Evolutionary conservation across 2,888 invertebrate genomes (phyloP).

Genomic region (Chrysolina oricalcia): DNA sequence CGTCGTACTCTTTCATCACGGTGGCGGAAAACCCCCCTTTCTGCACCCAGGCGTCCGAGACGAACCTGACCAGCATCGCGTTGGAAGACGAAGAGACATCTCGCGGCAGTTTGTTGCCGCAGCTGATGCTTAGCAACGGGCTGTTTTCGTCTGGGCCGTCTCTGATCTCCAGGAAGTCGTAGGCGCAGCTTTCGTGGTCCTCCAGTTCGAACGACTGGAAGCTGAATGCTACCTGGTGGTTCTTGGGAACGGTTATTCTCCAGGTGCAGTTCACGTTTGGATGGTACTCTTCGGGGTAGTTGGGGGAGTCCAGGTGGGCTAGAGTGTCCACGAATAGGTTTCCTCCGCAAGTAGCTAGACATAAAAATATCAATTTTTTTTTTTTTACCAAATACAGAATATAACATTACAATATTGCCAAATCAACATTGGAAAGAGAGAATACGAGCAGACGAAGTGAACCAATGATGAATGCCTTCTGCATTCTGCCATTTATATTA

Average conservation of each 20-base stretch:
- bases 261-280: constrained; percentile 96
- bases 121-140: constrained; percentile 80
- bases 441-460: no score
- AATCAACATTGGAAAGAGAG: no score
- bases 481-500: no score
- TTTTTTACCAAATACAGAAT: neutral
- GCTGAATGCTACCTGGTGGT: constrained; percentile 87
- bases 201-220: constrained; percentile 98
- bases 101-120: constrained; percentile 82
- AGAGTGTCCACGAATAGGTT: constrained; percentile 81
- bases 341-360: constrained; percentile 93
- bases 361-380: constrained; percentile 2
- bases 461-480: no score
- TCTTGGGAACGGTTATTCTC: constrained; percentile 92
- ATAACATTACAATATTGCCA: no score
- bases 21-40: constrained; percentile 97
- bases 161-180: constrained; percentile 94
- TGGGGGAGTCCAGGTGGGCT: constrained; percentile 93
- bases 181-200: constrained; percentile 97
- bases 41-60: constrained; percentile 96
- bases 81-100: constrained; percentile 94
- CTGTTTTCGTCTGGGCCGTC: constrained; percentile 88
- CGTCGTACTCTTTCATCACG: constrained; percentile 97
- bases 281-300: constrained; percentile 97
- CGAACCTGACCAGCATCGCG: constrained; percentile 93